Base-by-base conservation (phyloP, 2,797 vertebrate species). In the Clarias laeviceps region DNA sequence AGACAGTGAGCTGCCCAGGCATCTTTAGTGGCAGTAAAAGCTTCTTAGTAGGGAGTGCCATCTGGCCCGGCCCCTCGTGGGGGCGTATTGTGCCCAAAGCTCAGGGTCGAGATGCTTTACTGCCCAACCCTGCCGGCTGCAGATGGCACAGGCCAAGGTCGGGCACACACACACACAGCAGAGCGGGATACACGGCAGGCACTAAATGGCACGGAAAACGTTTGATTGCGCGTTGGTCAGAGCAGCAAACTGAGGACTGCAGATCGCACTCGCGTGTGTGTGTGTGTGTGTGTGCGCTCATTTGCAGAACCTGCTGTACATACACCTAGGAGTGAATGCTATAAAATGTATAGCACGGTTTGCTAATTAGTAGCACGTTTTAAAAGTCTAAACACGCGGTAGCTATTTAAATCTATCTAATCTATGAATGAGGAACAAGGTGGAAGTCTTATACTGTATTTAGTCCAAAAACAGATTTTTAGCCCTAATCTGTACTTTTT, bases 41-140 rank as follows among this genome's bases (percentile, higher is more conserved):
- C 92, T 93, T 94, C 93, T 93, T 92, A 93, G 93, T 93, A 92
- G 93, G 92, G 89, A 91, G 90, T 89, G 93, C 94, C 95, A 95
- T 95, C 94, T 95, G 94, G 93, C 91, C 89, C 86, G 89, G 92
- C 92, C 92, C 93, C 93, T 94, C 70, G 80, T 86, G 89, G 92
- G 91, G 83, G 93, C 91, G 91, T 93, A 92, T 92, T 90, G 88
- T 92, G 88, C 92, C 92, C 92, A 91, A 92, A 94, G 89, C 91
- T 91, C 84, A 83, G 93, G 94, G 93, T 94, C 91, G 95, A 92
- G 93, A 92, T 93, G 95, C 94, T 95, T 95, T 95, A 95, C 94
- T 94, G 94, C 94, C 93, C 93, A 94, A 93, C 93, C 94, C 92
- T 94, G 93, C 91, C 85, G 91, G 90, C 92, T 91, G 93, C 95